Percentiles rank a stretch among this genome's conserved stretches.
phyloP scores from a whole-genome alignment of 2,113 vertebrate species.

The Phrynosoma platyrhinos region DNA sequence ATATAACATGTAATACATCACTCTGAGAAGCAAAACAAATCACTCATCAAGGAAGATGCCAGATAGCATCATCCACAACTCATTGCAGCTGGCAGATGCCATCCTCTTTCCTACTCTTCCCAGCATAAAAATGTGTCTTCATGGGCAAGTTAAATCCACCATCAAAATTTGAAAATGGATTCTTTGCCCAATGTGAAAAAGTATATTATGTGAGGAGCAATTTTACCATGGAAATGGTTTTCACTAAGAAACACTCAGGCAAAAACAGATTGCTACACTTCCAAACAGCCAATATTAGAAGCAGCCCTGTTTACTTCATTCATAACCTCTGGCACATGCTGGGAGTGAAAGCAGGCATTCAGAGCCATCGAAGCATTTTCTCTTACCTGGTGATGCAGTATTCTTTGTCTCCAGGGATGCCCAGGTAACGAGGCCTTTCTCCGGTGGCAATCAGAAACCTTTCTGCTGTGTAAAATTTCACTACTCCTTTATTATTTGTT shows the following conservation, averaged over 20 bases:
- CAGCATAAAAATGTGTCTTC: too few species aligned
- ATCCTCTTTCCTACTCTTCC: too few species aligned
- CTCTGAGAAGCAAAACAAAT: not conserved
- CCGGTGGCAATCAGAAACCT: constrained; percentile 85
- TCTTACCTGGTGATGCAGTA: constrained; percentile 87
- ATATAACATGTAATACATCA: too few species aligned
- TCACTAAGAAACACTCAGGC: not conserved
- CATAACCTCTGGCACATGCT: too few species aligned
- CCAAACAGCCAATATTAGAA: not conserved
- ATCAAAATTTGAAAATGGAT: not conserved
- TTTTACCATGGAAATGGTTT: not conserved
- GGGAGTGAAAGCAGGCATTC: not conserved
- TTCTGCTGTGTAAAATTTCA: constrained; percentile 80
- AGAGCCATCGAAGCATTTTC: not conserved
- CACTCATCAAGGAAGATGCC: not conserved
- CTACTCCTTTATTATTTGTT: constrained; percentile 80
- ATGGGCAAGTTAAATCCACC: not conserved
- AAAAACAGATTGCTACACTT: not conserved
- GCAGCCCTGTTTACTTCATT: not conserved
- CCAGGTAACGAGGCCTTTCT: constrained; percentile 82
- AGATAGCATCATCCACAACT: too few species aligned
- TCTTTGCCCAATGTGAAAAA: not conserved
- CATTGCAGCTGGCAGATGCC: too few species aligned
- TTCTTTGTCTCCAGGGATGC: constrained; percentile 82
- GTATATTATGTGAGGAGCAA: not conserved